Evolutionary conservation across 2,888 invertebrate genomes (phyloP).

Genomic region (Syritta pipiens): DNA sequence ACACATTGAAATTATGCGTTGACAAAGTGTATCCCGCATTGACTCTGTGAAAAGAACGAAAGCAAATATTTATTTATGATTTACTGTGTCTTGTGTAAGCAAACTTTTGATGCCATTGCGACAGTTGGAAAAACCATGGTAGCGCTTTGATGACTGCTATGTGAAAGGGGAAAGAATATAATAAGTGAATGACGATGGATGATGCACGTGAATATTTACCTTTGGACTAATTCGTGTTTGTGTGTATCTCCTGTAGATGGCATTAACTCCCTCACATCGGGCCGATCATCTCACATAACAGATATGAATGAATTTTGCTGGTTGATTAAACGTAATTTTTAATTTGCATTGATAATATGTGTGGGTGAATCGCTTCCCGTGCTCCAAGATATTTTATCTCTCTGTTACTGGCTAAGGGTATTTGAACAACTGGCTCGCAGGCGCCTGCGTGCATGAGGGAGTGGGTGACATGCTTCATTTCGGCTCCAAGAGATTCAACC

Average conservation of each 20-base stretch:
- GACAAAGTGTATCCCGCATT: background rate
- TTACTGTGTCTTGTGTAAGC: conserved; percentile 62
- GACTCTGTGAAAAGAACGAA: conserved; percentile 26
- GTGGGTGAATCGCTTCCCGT: no score
- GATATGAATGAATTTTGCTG: conserved; percentile 58
- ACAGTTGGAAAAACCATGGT: background rate
- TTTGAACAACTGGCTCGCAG: no score
- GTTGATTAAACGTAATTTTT: conserved; percentile 36
- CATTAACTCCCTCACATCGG: conserved; percentile 19
- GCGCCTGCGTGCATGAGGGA: no score
- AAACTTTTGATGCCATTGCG: conserved; percentile 29
- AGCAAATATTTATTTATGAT: conserved; percentile 67
- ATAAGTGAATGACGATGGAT: conserved; percentile 9
- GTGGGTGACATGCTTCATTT: no score
- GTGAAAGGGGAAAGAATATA: background rate
- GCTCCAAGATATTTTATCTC: no score
- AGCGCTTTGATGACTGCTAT: background rate
- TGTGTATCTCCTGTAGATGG: background rate
- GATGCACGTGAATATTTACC: conserved; percentile 34
- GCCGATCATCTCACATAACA: conserved; percentile 54
- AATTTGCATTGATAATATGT: no score
- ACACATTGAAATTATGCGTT: background rate
- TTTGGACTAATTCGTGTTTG: conserved; percentile 18
- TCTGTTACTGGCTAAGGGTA: no score
- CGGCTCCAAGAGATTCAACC: no score